Percentiles rank a stretch among this genome's conserved stretches.
phyloP scores from a whole-genome alignment of 1,140 invertebrate genomes.

The Papilio dardanus region DNA sequence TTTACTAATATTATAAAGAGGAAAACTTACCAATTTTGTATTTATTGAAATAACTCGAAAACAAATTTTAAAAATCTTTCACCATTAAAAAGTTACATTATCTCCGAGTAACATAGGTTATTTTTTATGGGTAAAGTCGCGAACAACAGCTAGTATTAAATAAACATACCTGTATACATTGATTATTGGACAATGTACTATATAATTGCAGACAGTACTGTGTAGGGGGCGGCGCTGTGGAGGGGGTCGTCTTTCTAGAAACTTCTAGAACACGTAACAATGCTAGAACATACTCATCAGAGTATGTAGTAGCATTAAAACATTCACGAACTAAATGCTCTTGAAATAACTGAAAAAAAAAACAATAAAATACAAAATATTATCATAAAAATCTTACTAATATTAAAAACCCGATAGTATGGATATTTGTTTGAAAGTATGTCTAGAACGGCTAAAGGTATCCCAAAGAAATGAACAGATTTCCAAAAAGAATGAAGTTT shows the following conservation, averaged over 20 bases:
- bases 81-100: background rate
- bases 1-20: too few species aligned
- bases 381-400: too few species aligned
- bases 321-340: slow-evolving; percentile 63
- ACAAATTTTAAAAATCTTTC: too few species aligned
- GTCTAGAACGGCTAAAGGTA: too few species aligned
- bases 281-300: slow-evolving; percentile 29
- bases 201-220: slow-evolving; percentile 69
- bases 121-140: too few species aligned
- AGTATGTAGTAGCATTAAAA: slow-evolving; percentile 43
- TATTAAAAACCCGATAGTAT: too few species aligned
- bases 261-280: slow-evolving; percentile 57
- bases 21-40: too few species aligned
- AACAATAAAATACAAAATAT: too few species aligned
- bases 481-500: too few species aligned
- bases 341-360: slow-evolving; percentile 60
- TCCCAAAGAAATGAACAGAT: too few species aligned
- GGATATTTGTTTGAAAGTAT: too few species aligned
- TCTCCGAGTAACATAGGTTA: background rate
- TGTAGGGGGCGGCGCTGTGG: slow-evolving; percentile 54
- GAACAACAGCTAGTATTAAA: background rate
- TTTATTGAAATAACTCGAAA: too few species aligned
- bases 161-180: slow-evolving; percentile 50
- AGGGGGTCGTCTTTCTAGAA: slow-evolving; percentile 45
- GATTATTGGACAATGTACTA: slow-evolving; percentile 46